Evolutionary conservation across 2,797 vertebrate genomes (phyloP).

Genomic region (Anableps anableps): DNA sequence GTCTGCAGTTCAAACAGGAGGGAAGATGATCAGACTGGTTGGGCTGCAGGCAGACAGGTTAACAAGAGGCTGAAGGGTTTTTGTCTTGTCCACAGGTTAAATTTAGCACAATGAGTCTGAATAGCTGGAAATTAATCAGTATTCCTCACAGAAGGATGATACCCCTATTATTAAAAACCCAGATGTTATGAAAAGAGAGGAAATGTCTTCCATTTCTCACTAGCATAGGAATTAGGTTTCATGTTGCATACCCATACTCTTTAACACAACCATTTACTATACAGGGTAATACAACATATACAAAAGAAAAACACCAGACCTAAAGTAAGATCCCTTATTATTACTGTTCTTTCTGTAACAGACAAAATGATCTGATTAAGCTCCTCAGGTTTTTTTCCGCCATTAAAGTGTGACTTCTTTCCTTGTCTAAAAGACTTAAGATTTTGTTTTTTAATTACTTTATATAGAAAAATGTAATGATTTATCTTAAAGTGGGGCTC

Average conservation of each 20-base stretch:
- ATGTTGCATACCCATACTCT: slow-evolving; percentile 4
- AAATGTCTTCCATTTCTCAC: slow-evolving; percentile 22
- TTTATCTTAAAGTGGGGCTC: not conserved
- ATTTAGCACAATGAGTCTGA: slow-evolving; percentile 57
- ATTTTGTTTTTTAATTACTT: not conserved
- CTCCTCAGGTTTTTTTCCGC: not conserved
- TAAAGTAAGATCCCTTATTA: not conserved
- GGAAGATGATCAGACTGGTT: slow-evolving; percentile 46
- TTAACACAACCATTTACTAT: slow-evolving; percentile 17
- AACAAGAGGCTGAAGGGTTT: slow-evolving; percentile 39
- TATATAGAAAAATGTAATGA: not conserved
- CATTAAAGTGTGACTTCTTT: not conserved
- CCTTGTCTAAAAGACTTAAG: not conserved
- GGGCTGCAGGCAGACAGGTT: slow-evolving; percentile 65
- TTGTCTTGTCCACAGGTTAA: slow-evolving; percentile 60
- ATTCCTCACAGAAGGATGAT: slow-evolving; percentile 52
- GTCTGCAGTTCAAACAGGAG: slow-evolving; percentile 22
- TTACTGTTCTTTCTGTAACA: not conserved
- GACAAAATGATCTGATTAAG: not conserved
- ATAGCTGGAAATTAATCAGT: slow-evolving; percentile 58
- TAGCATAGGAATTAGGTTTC: slow-evolving; percentile 28
- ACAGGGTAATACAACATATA: not conserved
- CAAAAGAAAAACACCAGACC: not conserved
- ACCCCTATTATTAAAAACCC: slow-evolving; percentile 24
- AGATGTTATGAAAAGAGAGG: slow-evolving; percentile 11